A percentile compares a stretch with the other conserved stretches of the same genome.
These are phyloP conservation scores for Enoplosus armatus DNA, from an alignment of 2,797 vertebrate genomes.

Conservation along the genomic window DNA sequence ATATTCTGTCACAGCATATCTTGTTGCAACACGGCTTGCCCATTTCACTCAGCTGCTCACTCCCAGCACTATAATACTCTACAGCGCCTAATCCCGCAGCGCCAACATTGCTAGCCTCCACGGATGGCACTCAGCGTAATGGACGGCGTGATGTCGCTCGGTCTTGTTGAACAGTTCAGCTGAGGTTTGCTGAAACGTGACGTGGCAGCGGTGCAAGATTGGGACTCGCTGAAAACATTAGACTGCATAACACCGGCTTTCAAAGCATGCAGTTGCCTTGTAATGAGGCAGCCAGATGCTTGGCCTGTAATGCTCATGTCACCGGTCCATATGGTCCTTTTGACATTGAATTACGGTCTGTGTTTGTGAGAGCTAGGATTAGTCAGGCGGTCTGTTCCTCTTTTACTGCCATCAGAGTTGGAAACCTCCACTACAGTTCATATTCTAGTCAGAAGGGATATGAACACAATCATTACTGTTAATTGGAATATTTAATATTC, in stretches of 20 bases:
- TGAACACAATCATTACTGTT: background rate
- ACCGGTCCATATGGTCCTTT: conserved; percentile 66
- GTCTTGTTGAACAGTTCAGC: conserved; percentile 38
- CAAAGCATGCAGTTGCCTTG: conserved; percentile 37
- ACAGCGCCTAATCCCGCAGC: conserved; percentile 8
- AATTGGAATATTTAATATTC: background rate
- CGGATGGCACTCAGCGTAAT: conserved; percentile 11
- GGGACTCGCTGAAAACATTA: conserved; percentile 29
- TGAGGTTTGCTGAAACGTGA: conserved; percentile 49
- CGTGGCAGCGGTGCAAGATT: conserved; percentile 32
- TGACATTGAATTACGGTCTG: conserved; percentile 42
- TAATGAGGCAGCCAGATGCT: conserved; percentile 71
- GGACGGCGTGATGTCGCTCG: background rate
- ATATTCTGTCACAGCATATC: conserved; percentile 3
- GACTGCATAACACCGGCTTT: conserved; percentile 35
- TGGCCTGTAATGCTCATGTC: conserved; percentile 49
- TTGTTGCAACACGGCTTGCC: background rate
- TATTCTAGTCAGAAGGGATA: background rate
- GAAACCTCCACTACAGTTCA: conserved; percentile 10
- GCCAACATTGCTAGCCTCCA: conserved; percentile 6
- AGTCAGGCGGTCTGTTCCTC: conserved; percentile 21
- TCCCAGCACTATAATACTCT: conserved; percentile 20
- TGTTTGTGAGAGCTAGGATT: conserved; percentile 45
- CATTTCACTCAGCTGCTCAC: conserved; percentile 18
- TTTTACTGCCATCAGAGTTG: conserved; percentile 26